These are phyloP conservation scores for Formica selysi DNA, from an alignment of 1,140 invertebrate species.

Conservation along the genomic window DNA sequence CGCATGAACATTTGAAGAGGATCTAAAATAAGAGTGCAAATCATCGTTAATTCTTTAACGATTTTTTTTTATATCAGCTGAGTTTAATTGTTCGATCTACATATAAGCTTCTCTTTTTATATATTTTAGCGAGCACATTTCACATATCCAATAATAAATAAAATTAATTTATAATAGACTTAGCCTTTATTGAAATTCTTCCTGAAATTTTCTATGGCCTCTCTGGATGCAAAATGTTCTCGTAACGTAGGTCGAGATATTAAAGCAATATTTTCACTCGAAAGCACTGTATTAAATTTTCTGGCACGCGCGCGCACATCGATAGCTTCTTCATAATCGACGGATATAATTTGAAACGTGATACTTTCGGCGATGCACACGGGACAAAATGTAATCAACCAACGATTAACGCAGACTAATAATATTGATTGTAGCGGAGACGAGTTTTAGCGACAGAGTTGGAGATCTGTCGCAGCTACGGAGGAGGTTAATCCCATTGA, in stretches of 20 bases:
- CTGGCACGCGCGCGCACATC: neutral
- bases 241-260: neutral
- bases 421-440: neutral
- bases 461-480: neutral
- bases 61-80: neutral
- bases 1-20: too few relatives aligned
- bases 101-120: neutral
- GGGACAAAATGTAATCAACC: neutral
- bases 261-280: neutral
- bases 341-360: neutral
- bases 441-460: neutral
- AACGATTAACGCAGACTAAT: neutral
- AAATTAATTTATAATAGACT: neutral
- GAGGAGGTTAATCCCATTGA: constrained; percentile 2
- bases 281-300: constrained; percentile 5
- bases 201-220: neutral
- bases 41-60: neutral
- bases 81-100: neutral
- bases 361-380: neutral
- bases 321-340: neutral
- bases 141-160: neutral
- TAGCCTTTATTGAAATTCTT: neutral
- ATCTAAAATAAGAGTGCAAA: too few relatives aligned
- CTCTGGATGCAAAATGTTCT: neutral
- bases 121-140: neutral